Base-by-base conservation (phyloP, 1,140 invertebrate genomes). In the Sipha flava region DNA sequence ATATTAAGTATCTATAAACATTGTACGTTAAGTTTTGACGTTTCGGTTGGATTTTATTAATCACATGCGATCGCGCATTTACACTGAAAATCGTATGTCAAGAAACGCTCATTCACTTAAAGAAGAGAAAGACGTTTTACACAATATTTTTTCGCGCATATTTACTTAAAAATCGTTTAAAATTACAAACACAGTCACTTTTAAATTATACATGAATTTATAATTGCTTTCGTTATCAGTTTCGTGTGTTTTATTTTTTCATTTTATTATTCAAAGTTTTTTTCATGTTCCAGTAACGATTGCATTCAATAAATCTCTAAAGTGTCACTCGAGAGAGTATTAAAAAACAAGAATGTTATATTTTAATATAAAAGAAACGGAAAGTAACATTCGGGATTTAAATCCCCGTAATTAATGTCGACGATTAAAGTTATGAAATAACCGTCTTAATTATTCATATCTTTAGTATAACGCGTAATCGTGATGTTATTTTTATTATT, bases 391-490 rank as follows among this genome's bases (percentile, higher is more conserved):
- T 45, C 14, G 43, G 12, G 23, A 31, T 47, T 70, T 47, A 70
- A 70, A 70, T 47, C 26, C 9, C 2, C 23, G 18, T 70, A 47
- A 70, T 47, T 70, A 47, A 70, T 70, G 43, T 43, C 1, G 16
- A 45, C 43, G 40, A 70, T 70, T 70, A 70, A 70, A 47, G 47
- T 47, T 70, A 70, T 70, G 26, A 70, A 70, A 70, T 47, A 12
- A 16, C 23, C 3, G 43, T 70, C 40, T 47, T 29, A 47, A 47
- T 70, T 47, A 47, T 47, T 70, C 66, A 70, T 45, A 70, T 45
- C 21, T 47, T 45, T 45, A n/a, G n/a, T n/a, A n/a, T n/a, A 45
- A 45, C 26, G 66, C 12, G 16, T 47, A 29, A 16, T 29, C 7
- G 21, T 45, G 31, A 70, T 6, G 40, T 29, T 47, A 66, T 70